phyloP scores from a whole-genome alignment of 2,797 vertebrate species.

The Paramormyrops hopkinsi region DNA sequence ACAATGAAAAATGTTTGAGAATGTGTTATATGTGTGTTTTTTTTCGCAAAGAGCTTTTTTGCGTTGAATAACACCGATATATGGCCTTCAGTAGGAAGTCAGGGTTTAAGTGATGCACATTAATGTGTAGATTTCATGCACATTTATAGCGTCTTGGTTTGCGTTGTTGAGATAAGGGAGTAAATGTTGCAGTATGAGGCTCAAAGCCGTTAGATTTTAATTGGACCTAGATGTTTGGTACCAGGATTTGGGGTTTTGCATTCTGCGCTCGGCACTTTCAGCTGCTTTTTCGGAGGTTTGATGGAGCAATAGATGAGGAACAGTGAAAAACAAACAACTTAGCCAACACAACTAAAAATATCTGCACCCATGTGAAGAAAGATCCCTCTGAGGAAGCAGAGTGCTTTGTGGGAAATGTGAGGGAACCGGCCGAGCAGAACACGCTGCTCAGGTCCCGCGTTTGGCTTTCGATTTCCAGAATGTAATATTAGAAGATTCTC shows the following conservation, averaged over 20 bases:
- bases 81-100: neutral
- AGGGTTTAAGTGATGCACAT: neutral
- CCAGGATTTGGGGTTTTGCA: neutral
- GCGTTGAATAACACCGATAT: neutral
- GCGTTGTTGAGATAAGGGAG: neutral
- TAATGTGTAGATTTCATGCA: neutral
- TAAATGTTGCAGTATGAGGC: neutral
- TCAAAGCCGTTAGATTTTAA: neutral
- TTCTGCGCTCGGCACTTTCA: too few relatives aligned
- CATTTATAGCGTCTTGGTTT: neutral
- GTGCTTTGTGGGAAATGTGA: neutral
- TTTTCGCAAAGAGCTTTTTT: neutral
- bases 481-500: neutral
- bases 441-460: neutral
- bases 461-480: neutral
- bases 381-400: neutral
- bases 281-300: neutral
- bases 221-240: neutral
- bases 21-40: neutral
- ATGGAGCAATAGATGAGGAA: neutral
- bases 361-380: neutral
- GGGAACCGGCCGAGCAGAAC: too few relatives aligned
- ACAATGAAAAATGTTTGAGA: neutral
- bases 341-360: slow-evolving; percentile 18
- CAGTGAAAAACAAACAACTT: slow-evolving; percentile 1